Evolutionary conservation across 2,888 invertebrate genomes (phyloP), one percentile per base, ranked within the genome.

Genomic region (Muschampia staudingeri): DNA sequence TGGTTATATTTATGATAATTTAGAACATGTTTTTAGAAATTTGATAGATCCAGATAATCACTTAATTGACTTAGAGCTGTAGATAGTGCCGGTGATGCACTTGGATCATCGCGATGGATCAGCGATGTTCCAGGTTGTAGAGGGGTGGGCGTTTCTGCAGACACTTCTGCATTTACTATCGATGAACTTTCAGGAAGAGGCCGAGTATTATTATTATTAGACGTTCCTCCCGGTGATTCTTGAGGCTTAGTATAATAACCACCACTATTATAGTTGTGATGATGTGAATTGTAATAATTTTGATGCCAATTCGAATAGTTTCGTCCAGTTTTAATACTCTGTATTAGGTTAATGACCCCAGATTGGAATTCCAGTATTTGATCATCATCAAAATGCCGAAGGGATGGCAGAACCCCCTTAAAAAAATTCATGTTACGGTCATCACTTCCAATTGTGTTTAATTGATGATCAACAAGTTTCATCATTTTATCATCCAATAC

Each of bases 141-240:
- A 56, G 56, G 56, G 56, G 56, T 56, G 56, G 56, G 56, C 56
- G 56, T 56, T 56, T 56, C 56, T 56, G 56, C 56, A 56, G 56
- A 56, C 56, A 56, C 56, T 56, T 56, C 56, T 56, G 56, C 56
- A 56, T 56, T 56, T 56, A 56, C 56, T 56, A 56, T 56, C 56
- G 56, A 56, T 56, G 56, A 56, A 56, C 56, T 56, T 56, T 56
- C 56, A 56, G 56, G 56, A 19, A 56, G 56, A 56, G 56, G 56
- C 56, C 56, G 56, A 56, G 56, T 56, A 56, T 56, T 56, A 56
- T 56, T 56, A 56, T 71, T 71, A 71, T 71, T 71, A 42, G 71
- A 71, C 71, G 71, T n/a, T 71, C 40, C 71, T 71, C 42, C 71
- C 71, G 71, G 71, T 71, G 71, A 71, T 71, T 71, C 71, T 71